Evolutionary conservation across 2,888 invertebrate species (phyloP).

Genomic region (Tinea semifulvella): DNA sequence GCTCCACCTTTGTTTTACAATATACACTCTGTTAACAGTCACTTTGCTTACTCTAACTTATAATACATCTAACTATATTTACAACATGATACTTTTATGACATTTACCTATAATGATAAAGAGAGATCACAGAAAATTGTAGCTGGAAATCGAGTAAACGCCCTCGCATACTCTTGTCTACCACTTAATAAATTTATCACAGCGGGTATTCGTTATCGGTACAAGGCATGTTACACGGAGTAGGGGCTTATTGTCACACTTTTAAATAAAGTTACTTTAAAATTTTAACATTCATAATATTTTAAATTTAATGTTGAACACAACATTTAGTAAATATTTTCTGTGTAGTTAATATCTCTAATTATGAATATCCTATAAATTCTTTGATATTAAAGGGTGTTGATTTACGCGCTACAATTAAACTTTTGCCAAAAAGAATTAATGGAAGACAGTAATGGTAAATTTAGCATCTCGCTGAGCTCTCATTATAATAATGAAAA

Average conservation of each 20-base stretch:
- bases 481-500: constrained; percentile 6
- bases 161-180: constrained; percentile 56
- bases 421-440: constrained; percentile 50
- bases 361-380: no score
- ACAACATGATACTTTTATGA: constrained; percentile 52
- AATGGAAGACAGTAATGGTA: constrained; percentile 53
- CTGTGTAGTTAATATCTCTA: no score
- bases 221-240: background rate
- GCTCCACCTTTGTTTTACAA: constrained; percentile 65
- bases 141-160: constrained; percentile 65
- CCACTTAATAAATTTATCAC: constrained; percentile 62
- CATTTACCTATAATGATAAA: constrained; percentile 61
- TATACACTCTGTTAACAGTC: constrained; percentile 61
- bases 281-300: constrained; percentile 47
- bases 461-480: constrained; percentile 8
- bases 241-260: constrained; percentile 9
- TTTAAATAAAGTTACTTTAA: constrained; percentile 32
- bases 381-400: no score
- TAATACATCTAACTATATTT: constrained; percentile 43
- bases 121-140: constrained; percentile 70
- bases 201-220: constrained; percentile 39
- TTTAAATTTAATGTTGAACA: background rate
- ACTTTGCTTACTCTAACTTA: constrained; percentile 42
- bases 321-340: background rate
- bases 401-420: constrained; percentile 54